Conservation (phyloP, 2,113 vertebrate species). For the Nestor notabilis region DNA sequence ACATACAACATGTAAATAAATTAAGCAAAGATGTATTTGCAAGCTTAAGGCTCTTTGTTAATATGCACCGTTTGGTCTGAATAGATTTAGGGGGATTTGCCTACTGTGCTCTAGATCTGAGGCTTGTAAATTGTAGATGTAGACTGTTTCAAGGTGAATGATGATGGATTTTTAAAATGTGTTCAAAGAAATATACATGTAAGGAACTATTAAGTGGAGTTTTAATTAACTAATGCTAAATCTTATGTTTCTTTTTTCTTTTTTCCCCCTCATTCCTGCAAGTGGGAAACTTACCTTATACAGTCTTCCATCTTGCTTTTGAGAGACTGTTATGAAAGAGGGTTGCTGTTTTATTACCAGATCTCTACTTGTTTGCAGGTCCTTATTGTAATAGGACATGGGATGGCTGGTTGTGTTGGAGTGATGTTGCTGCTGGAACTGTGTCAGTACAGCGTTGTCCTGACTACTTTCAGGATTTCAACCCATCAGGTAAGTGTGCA, state of each 20-base stretch:
- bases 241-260: background rate
- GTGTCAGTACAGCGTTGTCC: slow-evolving; percentile 89
- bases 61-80: background rate
- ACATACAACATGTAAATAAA: background rate
- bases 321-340: background rate
- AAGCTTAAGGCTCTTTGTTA: background rate
- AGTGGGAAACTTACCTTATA: background rate
- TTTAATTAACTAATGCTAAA: background rate
- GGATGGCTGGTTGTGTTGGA: slow-evolving; percentile 99
- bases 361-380: slow-evolving; percentile 60
- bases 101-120: background rate
- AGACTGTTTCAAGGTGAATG: background rate
- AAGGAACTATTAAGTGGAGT: background rate
- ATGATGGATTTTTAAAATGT: background rate
- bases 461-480: slow-evolving; percentile 96
- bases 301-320: background rate
- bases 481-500: slow-evolving; percentile 85
- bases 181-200: background rate
- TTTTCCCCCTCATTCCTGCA: background rate
- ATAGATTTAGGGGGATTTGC: background rate
- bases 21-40: background rate
- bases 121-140: background rate
- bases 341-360: background rate
- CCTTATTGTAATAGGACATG: slow-evolving; percentile 91
- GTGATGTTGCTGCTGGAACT: slow-evolving; percentile 82